phyloP scores from a whole-genome alignment of 2,888 invertebrate genomes.

The Tortricodes alternella region DNA sequence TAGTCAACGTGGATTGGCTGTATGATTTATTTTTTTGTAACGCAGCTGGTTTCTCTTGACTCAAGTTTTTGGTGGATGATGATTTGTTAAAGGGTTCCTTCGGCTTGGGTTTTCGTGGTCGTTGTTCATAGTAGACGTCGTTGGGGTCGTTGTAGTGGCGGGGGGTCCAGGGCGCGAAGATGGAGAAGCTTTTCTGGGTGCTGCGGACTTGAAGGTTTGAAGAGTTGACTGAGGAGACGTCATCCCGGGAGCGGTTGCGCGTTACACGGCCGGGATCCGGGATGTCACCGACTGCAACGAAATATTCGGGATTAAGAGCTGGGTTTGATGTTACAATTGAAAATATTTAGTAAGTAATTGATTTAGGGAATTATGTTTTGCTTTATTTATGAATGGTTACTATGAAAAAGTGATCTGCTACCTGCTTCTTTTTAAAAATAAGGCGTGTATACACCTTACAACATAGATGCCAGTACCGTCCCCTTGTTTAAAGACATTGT shows the following conservation, averaged over 20 bases:
- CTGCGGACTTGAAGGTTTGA: slow-evolving; percentile 87
- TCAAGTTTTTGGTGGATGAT: slow-evolving; percentile 66
- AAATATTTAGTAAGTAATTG: neutral
- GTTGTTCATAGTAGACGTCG: slow-evolving; percentile 91
- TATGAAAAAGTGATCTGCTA: too few species aligned
- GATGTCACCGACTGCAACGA: slow-evolving; percentile 90
- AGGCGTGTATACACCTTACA: too few species aligned
- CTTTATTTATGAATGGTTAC: too few species aligned
- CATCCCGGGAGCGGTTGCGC: slow-evolving; percentile 88
- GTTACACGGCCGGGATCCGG: slow-evolving; percentile 86
- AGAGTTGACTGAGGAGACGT: slow-evolving; percentile 85
- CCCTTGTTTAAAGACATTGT: too few species aligned
- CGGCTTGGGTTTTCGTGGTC: slow-evolving; percentile 68
- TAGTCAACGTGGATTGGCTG: slow-evolving; percentile 70
- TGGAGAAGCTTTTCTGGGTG: slow-evolving; percentile 90
- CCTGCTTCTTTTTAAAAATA: too few species aligned
- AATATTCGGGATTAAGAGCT: too few species aligned
- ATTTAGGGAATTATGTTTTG: neutral
- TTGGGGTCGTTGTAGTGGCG: slow-evolving; percentile 87
- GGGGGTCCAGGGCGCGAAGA: slow-evolving; percentile 93
- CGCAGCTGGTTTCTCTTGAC: slow-evolving; percentile 56
- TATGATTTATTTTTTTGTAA: slow-evolving; percentile 77
- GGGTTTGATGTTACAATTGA: too few species aligned
- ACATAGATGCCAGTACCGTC: too few species aligned
- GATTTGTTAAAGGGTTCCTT: slow-evolving; percentile 69